Evolutionary conservation across 2,113 vertebrate genomes (phyloP).

Genomic region (Stigmatopora nigra): DNA sequence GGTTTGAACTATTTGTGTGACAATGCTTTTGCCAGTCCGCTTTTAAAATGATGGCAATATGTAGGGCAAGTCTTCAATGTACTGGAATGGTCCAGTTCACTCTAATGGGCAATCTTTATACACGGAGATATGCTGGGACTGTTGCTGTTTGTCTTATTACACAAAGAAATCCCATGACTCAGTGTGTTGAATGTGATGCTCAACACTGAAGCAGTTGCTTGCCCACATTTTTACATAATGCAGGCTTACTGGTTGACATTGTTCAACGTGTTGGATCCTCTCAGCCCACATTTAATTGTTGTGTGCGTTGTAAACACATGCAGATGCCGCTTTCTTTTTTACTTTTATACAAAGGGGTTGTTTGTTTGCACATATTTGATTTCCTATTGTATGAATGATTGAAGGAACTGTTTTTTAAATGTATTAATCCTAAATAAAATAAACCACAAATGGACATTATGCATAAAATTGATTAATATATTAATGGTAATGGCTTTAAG

Average conservation of each 20-base stretch:
- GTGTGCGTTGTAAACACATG: constrained; percentile 7
- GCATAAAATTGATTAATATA: not conserved
- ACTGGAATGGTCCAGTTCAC: not conserved
- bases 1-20: not conserved
- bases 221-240: constrained; percentile 16
- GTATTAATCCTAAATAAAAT: not conserved
- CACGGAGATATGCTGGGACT: not conserved
- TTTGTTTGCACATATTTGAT: not conserved
- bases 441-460: not conserved
- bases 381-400: not conserved
- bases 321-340: constrained; percentile 5
- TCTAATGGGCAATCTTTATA: not conserved
- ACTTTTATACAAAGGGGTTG: constrained; percentile 3
- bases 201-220: not conserved
- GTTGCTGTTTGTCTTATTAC: not conserved
- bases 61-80: not conserved
- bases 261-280: not conserved
- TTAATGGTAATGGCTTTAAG: not conserved
- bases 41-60: not conserved
- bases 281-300: constrained; percentile 8
- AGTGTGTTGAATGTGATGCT: constrained; percentile 4
- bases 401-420: not conserved
- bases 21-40: constrained; percentile 14
- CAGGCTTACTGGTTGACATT: constrained; percentile 3
- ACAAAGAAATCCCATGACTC: constrained; percentile 11